A percentile compares a stretch with the other conserved stretches of the same genome.
Conservation (phyloP, 2,113 vertebrate species). For the Elephantulus edwardii region DNA sequence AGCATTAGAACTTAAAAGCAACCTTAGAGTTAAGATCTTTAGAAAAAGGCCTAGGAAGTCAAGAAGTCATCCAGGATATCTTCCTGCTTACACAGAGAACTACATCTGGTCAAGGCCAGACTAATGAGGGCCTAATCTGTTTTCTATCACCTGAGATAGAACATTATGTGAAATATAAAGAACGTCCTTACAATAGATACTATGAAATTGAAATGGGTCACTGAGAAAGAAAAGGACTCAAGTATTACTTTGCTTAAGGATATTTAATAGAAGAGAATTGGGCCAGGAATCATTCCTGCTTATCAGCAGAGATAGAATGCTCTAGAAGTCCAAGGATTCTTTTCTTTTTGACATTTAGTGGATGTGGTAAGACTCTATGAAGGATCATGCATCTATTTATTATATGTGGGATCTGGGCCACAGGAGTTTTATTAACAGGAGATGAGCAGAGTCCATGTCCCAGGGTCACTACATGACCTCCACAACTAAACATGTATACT, state of each 20-base stretch:
- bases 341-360: conserved; percentile 48
- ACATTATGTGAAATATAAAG: conserved; percentile 63
- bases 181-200: conserved; percentile 61
- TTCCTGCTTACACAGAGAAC: conserved; percentile 27
- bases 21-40: conserved; percentile 55
- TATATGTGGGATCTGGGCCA: conserved; percentile 51
- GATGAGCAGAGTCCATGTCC: conserved; percentile 52
- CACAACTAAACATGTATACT: conserved; percentile 21
- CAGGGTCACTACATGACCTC: conserved; percentile 34
- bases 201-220: conserved; percentile 61
- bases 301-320: conserved; percentile 57
- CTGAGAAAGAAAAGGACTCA: conserved; percentile 63
- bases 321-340: conserved; percentile 15
- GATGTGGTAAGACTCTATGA: conserved; percentile 28
- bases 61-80: conserved; percentile 34
- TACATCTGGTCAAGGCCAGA: conserved; percentile 23
- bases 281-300: conserved; percentile 46
- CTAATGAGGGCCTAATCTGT: conserved; percentile 40
- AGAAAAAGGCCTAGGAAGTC: conserved; percentile 38
- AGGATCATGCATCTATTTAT: conserved; percentile 42
- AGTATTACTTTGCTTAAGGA: conserved; percentile 62
- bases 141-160: conserved; percentile 4
- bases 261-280: conserved; percentile 58
- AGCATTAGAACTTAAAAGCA: conserved; percentile 48
- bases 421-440: conserved; percentile 50